A percentile compares a stretch with the other conserved stretches of the same genome.
Evolutionary conservation across 1,140 invertebrate genomes (phyloP).

Genomic region (Meloidogyne exigua): DNA sequence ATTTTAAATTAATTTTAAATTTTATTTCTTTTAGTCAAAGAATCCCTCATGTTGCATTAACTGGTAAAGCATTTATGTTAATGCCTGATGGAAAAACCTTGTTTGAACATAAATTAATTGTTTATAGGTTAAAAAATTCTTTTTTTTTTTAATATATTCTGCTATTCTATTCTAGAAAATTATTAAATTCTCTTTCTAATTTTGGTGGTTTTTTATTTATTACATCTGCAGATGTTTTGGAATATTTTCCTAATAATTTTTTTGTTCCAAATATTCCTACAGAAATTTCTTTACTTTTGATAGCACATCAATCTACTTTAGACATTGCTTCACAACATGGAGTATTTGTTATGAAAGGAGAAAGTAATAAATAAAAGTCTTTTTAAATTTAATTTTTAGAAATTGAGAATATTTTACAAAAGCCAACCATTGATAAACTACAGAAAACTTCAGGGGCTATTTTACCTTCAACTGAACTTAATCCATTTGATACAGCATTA

Average conservation of each 20-base stretch:
- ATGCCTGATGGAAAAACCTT: conserved; percentile 19
- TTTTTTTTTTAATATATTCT: not conserved
- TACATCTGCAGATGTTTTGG: conserved; percentile 22
- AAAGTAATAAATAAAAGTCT: not conserved
- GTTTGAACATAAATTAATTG: conserved; percentile 22
- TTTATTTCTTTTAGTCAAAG: conserved; percentile 21
- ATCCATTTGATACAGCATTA: not conserved
- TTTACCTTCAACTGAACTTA: conserved; percentile 4
- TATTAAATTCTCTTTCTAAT: conserved; percentile 5
- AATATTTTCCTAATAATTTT: conserved; percentile 15
- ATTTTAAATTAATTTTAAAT: not conserved
- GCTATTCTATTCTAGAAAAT: not conserved
- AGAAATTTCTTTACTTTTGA: conserved; percentile 11
- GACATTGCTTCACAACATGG: conserved; percentile 20
- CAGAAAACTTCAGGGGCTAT: not conserved
- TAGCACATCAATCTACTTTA: conserved; percentile 17
- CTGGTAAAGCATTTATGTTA: conserved; percentile 27
- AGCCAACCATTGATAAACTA: not conserved
- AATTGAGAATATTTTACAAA: not conserved
- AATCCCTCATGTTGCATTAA: conserved; percentile 20
- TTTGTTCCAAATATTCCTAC: not conserved
- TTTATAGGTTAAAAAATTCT: not conserved
- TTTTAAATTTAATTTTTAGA: not conserved
- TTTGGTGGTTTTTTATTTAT: conserved; percentile 16
- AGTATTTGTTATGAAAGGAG: conserved; percentile 14